Conservation (phyloP, 2,797 vertebrate genomes). For the Gastrophryne carolinensis region DNA sequence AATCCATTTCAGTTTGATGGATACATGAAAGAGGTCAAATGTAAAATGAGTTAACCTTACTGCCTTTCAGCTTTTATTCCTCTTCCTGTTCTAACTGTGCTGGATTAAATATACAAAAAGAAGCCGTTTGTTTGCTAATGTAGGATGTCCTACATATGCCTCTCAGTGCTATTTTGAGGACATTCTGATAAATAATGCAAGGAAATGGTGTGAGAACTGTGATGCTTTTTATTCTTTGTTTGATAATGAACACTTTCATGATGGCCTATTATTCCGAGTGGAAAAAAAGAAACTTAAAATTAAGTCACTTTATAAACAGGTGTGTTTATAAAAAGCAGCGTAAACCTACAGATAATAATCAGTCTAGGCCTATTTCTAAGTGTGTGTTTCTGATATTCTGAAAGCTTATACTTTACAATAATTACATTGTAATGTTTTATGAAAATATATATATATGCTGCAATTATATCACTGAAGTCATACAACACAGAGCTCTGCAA, state of each 20-base stretch:
- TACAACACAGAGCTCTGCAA: too few relatives aligned
- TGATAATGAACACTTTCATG: not conserved
- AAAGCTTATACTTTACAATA: not conserved
- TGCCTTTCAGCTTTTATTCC: conserved; percentile 16
- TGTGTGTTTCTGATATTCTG: too few relatives aligned
- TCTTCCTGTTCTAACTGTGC: conserved; percentile 4
- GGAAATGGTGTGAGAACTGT: conserved; percentile 28
- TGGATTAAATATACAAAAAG: conserved; percentile 35
- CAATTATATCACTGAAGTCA: not conserved
- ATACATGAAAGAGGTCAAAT: conserved; percentile 44
- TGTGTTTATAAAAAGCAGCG: too few relatives aligned
- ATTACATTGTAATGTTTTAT: too few relatives aligned
- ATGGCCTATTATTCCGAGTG: not conserved
- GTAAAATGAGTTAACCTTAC: conserved; percentile 45
- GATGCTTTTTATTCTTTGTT: conserved; percentile 20
- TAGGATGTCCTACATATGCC: conserved; percentile 49
- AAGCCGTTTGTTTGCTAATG: conserved; percentile 48
- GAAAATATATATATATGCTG: not conserved
- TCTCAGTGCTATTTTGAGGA: conserved; percentile 46
- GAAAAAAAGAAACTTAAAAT: not conserved
- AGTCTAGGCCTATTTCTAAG: too few relatives aligned
- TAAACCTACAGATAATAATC: too few relatives aligned
- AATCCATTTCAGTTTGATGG: conserved; percentile 26
- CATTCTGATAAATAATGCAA: conserved; percentile 49
- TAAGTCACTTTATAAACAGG: not conserved